Percentiles rank a stretch among this genome's conserved stretches.
phyloP scores from a whole-genome alignment of 2,113 vertebrate genomes.

The Menura novaehollandiae region DNA sequence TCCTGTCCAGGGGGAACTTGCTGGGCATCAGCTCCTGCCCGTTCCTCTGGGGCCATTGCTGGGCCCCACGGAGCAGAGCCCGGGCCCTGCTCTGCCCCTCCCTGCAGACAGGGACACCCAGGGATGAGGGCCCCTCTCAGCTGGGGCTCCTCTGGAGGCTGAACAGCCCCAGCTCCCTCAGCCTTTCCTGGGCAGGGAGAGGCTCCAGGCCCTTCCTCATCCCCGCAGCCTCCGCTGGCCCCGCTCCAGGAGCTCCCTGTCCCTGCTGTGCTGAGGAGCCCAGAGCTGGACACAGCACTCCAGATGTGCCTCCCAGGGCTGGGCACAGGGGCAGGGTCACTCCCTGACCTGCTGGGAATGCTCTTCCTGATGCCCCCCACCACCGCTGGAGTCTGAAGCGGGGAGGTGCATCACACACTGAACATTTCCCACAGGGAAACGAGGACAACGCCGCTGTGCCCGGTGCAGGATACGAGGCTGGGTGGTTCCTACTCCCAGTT shows the following conservation, averaged over 20 bases:
- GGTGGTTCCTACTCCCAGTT: background rate
- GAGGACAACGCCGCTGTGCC: rapidly evolving
- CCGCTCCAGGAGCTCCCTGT: no score
- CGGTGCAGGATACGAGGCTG: rapidly evolving
- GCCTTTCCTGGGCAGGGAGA: background rate
- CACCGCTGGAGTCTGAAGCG: rapidly evolving
- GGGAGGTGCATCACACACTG: no score
- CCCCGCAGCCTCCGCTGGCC: no score
- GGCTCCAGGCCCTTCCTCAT: background rate
- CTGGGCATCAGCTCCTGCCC: background rate
- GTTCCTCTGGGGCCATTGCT: background rate
- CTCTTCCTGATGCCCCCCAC: background rate
- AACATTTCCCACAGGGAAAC: background rate
- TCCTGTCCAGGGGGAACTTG: background rate
- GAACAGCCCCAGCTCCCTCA: background rate
- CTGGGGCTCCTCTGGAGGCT: background rate
- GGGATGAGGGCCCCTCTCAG: background rate
- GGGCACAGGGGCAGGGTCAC: background rate
- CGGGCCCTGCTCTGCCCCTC: background rate
- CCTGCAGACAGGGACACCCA: background rate
- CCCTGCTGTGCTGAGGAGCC: background rate
- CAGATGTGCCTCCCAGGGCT: background rate
- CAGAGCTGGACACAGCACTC: background rate
- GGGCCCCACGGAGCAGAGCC: background rate
- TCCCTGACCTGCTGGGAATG: background rate